Evolutionary conservation across 2,888 invertebrate species (phyloP).

Genomic region (Podabrus alpinus): DNA sequence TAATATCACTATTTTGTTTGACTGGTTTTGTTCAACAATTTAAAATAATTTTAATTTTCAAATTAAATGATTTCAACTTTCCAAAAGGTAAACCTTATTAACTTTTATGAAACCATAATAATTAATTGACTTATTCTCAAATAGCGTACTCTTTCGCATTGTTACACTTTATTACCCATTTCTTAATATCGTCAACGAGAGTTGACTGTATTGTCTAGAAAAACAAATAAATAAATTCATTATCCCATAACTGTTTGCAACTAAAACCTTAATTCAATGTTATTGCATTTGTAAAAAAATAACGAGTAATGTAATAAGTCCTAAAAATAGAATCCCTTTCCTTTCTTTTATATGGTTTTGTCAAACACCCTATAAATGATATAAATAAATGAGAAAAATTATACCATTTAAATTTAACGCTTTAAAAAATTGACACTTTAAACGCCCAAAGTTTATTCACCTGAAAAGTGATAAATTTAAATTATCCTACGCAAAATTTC

Average conservation of each 20-base stretch:
- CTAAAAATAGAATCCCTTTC: neutral
- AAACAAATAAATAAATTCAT: neutral
- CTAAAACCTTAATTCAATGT: neutral
- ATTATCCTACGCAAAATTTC: slow-evolving; percentile 1
- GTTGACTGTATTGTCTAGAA: neutral
- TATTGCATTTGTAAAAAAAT: neutral
- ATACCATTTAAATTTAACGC: neutral
- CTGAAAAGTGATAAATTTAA: slow-evolving; percentile 2
- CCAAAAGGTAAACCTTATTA: neutral
- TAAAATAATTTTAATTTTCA: too few relatives aligned
- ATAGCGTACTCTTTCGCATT: neutral
- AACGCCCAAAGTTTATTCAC: neutral
- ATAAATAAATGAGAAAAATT: neutral
- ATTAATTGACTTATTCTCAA: neutral
- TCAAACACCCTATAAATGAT: neutral
- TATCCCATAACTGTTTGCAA: neutral
- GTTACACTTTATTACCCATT: neutral
- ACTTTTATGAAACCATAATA: neutral
- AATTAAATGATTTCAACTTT: neutral
- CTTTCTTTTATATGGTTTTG: neutral
- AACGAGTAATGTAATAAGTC: neutral
- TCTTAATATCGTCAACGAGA: neutral
- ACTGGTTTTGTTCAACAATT: too few relatives aligned
- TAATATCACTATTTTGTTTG: too few relatives aligned
- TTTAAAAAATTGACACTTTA: slow-evolving; percentile 1